Percentiles rank a stretch among this genome's conserved stretches.
Conservation (phyloP, 2,797 vertebrate genomes). For the Sebastes minor region DNA sequence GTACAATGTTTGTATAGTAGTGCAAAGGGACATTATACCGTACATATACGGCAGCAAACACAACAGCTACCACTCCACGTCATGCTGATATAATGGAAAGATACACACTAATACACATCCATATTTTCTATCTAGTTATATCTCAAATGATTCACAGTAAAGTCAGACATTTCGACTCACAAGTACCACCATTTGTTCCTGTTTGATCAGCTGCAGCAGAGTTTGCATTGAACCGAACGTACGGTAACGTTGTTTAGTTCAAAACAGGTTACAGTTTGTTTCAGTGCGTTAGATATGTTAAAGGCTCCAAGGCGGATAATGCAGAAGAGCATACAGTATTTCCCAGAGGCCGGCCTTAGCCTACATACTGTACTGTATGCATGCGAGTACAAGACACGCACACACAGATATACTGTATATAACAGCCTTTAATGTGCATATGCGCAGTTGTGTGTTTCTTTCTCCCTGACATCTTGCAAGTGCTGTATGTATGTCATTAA, state of each 20-base stretch:
- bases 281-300: neutral
- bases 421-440: slow-evolving; percentile 68
- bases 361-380: slow-evolving; percentile 42
- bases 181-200: neutral
- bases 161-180: neutral
- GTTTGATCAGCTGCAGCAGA: neutral
- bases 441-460: slow-evolving; percentile 70
- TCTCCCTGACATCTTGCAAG: slow-evolving; percentile 71
- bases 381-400: neutral
- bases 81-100: neutral
- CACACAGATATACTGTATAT: slow-evolving; percentile 18
- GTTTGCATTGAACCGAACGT: neutral
- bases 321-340: slow-evolving; percentile 13
- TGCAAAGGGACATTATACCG: neutral
- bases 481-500: slow-evolving; percentile 79
- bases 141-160: neutral
- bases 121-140: neutral
- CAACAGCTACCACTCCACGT: neutral
- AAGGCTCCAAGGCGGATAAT: slow-evolving; percentile 26
- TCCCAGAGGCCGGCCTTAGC: slow-evolving; percentile 56
- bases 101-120: neutral
- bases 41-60: neutral
- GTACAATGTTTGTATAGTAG: too few species aligned
- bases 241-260: neutral
- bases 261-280: slow-evolving; percentile 11